phyloP scores from a whole-genome alignment of 2,797 vertebrate species.

The Schizothorax lantsangensis region DNA sequence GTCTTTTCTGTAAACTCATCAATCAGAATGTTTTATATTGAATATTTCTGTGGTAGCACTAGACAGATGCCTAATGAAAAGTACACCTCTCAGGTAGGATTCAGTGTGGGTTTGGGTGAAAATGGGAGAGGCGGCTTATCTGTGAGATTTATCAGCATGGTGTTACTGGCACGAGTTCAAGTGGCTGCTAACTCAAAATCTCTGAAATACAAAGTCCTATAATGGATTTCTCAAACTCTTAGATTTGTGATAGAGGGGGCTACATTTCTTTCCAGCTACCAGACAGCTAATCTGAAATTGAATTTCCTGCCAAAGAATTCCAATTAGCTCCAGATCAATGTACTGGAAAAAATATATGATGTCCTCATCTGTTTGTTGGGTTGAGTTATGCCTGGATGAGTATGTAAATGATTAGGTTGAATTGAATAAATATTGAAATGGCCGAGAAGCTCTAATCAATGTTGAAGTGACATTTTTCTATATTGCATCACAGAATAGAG shows the following conservation, averaged over 20 bases:
- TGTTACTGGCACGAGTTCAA: constrained; percentile 50
- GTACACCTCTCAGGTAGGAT: background rate
- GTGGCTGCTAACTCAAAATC: constrained; percentile 1
- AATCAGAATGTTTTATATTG: constrained; percentile 1
- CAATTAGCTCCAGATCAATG: constrained; percentile 21
- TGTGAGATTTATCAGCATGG: constrained; percentile 62
- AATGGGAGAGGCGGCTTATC: constrained; percentile 64
- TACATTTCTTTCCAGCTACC: constrained; percentile 11
- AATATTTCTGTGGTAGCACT: constrained; percentile 32
- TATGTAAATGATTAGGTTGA: background rate
- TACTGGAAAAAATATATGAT: background rate
- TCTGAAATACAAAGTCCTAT: constrained; percentile 31
- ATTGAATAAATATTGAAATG: background rate
- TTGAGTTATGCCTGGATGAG: constrained; percentile 1
- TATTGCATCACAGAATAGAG: background rate
- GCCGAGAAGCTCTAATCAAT: background rate
- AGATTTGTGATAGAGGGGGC: background rate
- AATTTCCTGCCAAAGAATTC: constrained; percentile 22
- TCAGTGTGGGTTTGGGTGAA: constrained; percentile 58
- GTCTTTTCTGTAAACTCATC: constrained; percentile 10
- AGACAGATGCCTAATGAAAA: constrained; percentile 9
- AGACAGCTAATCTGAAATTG: constrained; percentile 10
- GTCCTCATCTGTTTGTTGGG: constrained; percentile 9
- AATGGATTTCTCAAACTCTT: constrained; percentile 51
- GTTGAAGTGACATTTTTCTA: background rate